Conservation (phyloP, 2,113 vertebrate genomes). For the Tetrao urogallus region DNA sequence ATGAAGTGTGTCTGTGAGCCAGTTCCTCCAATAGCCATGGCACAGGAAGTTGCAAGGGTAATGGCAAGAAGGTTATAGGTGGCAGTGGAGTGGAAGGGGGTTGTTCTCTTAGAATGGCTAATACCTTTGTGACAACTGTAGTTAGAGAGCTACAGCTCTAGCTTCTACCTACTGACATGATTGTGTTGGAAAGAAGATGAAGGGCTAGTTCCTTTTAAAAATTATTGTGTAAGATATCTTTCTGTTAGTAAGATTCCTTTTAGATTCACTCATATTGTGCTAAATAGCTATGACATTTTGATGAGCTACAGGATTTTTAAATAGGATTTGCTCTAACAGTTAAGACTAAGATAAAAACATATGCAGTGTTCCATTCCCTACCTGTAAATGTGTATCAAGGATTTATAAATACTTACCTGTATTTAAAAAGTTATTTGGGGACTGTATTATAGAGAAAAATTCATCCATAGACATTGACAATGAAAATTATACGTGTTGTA, state of each 20-base stretch:
- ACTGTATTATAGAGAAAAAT: neutral
- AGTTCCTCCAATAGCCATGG: neutral
- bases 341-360: neutral
- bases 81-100: neutral
- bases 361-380: neutral
- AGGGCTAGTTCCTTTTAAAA: neutral
- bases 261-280: neutral
- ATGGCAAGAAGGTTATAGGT: neutral
- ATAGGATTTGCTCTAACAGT: neutral
- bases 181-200: neutral
- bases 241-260: neutral
- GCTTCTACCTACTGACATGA: rapidly evolving
- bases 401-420: neutral
- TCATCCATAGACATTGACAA: neutral
- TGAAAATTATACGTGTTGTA: neutral
- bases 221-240: neutral
- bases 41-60: neutral
- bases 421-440: neutral
- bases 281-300: neutral
- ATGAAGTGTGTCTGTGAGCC: neutral
- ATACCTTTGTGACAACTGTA: neutral
- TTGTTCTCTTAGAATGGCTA: neutral
- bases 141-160: neutral
- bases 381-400: neutral
- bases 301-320: neutral